These are phyloP conservation scores for Poecilia wingei DNA, from an alignment of 2,797 vertebrate species.

Conservation along the genomic window DNA sequence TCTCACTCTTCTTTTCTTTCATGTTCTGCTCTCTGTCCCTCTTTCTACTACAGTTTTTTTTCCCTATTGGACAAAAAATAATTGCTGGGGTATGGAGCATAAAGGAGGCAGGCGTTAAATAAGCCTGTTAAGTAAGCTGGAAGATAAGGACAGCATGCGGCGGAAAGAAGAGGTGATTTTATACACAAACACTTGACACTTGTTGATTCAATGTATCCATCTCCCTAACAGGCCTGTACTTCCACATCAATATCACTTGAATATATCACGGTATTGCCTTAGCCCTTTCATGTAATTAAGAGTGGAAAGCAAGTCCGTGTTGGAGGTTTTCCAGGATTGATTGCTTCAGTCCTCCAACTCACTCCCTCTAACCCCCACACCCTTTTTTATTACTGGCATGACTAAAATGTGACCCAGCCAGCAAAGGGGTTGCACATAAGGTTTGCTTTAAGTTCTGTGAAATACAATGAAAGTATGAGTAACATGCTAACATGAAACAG, in stretches of 20 bases:
- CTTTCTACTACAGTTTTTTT: slow-evolving; percentile 2
- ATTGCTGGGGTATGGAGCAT: slow-evolving; percentile 58
- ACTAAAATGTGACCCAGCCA: slow-evolving; percentile 22
- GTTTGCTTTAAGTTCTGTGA: slow-evolving; percentile 24
- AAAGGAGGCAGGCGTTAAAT: slow-evolving; percentile 34
- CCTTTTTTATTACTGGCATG: slow-evolving; percentile 35
- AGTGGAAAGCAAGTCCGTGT: not conserved
- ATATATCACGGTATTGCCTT: not conserved
- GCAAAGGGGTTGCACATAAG: slow-evolving; percentile 25
- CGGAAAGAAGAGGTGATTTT: slow-evolving; percentile 17
- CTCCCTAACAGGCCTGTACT: slow-evolving; percentile 12
- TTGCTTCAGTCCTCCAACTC: slow-evolving; percentile 12
- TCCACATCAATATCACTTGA: slow-evolving; percentile 12
- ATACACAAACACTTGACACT: slow-evolving; percentile 51
- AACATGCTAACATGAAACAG: not conserved
- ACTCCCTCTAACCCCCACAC: not conserved
- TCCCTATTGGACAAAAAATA: slow-evolving; percentile 60
- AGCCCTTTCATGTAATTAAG: slow-evolving; percentile 32
- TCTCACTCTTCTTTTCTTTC: slow-evolving; percentile 51
- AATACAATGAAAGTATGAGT: slow-evolving; percentile 11
- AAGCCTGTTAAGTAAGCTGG: slow-evolving; percentile 48
- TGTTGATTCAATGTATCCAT: slow-evolving; percentile 35
- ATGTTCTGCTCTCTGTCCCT: slow-evolving; percentile 38
- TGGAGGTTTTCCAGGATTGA: slow-evolving; percentile 30
- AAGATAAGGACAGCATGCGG: slow-evolving; percentile 17